Evolutionary conservation across 2,888 invertebrate genomes (phyloP).

Genomic region (Ecdyonurus torrentis): DNA sequence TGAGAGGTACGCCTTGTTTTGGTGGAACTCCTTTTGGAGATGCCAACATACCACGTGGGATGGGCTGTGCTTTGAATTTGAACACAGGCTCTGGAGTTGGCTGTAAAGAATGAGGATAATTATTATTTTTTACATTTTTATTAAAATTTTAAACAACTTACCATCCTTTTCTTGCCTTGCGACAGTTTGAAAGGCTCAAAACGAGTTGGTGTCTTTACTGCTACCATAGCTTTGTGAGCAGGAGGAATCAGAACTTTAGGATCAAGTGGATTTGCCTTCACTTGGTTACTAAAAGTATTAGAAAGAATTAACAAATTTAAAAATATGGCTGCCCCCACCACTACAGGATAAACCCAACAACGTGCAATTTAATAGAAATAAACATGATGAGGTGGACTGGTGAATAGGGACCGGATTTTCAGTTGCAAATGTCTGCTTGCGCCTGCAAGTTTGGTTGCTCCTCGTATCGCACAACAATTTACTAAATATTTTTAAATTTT

Average conservation of each 20-base stretch:
- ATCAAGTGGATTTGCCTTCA: constrained; percentile 48
- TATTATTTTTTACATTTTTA: not conserved
- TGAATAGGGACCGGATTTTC: too few relatives aligned
- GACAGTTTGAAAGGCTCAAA: constrained; percentile 48
- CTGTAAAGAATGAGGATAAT: constrained; percentile 9
- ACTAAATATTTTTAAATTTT: too few relatives aligned
- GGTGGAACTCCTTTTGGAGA: constrained; percentile 8
- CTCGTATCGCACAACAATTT: too few relatives aligned
- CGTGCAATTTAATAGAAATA: too few relatives aligned
- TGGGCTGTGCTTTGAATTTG: constrained; percentile 15
- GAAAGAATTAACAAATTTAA: constrained; percentile 7
- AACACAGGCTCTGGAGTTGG: constrained; percentile 8
- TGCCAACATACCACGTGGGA: constrained; percentile 12
- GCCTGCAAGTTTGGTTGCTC: too few relatives aligned
- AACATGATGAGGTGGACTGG: too few relatives aligned
- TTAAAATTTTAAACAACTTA: not conserved
- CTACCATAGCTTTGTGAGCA: constrained; percentile 27
- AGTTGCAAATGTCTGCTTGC: too few relatives aligned
- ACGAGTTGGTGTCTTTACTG: constrained; percentile 37
- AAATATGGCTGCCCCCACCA: too few relatives aligned
- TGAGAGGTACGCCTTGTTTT: constrained; percentile 10
- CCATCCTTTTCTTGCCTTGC: constrained; percentile 31
- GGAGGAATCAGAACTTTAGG: constrained; percentile 37
- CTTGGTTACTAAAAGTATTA: constrained; percentile 32
- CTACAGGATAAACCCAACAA: too few relatives aligned